phyloP scores from a whole-genome alignment of 1,140 invertebrate species.

The Magallana angulata region DNA sequence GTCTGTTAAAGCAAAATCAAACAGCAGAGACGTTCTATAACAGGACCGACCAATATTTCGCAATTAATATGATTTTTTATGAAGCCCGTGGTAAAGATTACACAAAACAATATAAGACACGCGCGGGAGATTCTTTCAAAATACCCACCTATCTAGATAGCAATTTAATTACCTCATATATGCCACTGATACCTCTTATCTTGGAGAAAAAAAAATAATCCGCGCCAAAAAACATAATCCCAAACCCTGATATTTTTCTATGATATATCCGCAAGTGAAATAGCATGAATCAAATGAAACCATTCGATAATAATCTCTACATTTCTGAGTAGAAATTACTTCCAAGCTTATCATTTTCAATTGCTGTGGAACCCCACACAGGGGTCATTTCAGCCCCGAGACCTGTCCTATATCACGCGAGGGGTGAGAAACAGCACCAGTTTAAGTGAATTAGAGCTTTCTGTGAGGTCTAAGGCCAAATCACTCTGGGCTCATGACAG shows the following conservation, averaged over 20 bases:
- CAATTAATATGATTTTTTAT: constrained; percentile 12
- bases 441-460: background rate
- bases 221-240: constrained; percentile 2
- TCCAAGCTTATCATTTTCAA: background rate
- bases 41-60: background rate
- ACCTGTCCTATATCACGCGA: background rate
- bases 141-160: background rate
- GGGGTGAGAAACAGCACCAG: background rate
- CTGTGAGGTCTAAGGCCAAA: constrained; percentile 10
- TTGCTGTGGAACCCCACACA: background rate
- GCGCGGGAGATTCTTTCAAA: background rate
- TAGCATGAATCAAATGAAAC: constrained; percentile 9
- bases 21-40: background rate
- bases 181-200: constrained; percentile 20
- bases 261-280: background rate
- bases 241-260: background rate
- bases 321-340: background rate
- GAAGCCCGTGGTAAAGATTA: background rate
- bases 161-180: constrained; percentile 12
- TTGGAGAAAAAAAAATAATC: background rate
- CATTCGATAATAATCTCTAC: background rate
- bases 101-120: constrained; percentile 17
- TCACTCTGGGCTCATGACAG: constrained; percentile 15
- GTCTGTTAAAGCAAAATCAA: background rate
- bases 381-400: background rate